Base-by-base conservation (phyloP, 2,113 vertebrate species). In the Anas platyrhynchos region DNA sequence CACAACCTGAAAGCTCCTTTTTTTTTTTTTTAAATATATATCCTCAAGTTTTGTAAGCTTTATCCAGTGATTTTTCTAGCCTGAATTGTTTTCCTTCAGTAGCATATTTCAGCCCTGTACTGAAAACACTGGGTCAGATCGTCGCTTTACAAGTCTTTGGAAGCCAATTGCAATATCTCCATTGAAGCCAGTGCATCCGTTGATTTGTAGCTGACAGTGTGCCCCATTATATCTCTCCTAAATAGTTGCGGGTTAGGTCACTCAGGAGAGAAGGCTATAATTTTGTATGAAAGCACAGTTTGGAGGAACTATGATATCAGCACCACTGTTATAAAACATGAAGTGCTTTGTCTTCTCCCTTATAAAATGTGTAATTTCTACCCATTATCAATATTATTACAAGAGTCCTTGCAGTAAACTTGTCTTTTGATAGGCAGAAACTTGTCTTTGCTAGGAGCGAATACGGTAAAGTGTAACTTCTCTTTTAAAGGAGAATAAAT, bases 401-500 rank as follows among this genome's bases (percentile, higher is more conserved):
- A 71, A 61, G 65, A 94, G 77, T 83, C 80, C 84, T 86, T 89
- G 94, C 69, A 91, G 77, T 94, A 89, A 96, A 94, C 77, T 93
- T 95, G 91, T 77, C 79, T 93, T 93, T 71, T 94, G 94, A 87
- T 94, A 72, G 86, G 92, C 94, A 95, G 95, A 91, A 95, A 86
- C 92, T 91, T 94, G 91, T 94, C 94, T 96, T 76, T 7, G 13
- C 93, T 91, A 16, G 92, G 87, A 91, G 83, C 2, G 13, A 92
- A 86, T 91, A 94, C 71, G 73, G 84, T 36, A 87, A 89, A 96
- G 76, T 89, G 65, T 81, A 92, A 69, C 89, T 95, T 96, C 61
- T 81, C 67, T 93, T 97, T 96, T 91, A 94, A 87, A 92, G 72
- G 79, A 61, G 79, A 90, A 95, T 97, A 97, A 97, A 97, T 97